These are phyloP conservation scores for Etia nguti DNA, from an alignment of 2,113 vertebrate species.

Conservation along the genomic window DNA sequence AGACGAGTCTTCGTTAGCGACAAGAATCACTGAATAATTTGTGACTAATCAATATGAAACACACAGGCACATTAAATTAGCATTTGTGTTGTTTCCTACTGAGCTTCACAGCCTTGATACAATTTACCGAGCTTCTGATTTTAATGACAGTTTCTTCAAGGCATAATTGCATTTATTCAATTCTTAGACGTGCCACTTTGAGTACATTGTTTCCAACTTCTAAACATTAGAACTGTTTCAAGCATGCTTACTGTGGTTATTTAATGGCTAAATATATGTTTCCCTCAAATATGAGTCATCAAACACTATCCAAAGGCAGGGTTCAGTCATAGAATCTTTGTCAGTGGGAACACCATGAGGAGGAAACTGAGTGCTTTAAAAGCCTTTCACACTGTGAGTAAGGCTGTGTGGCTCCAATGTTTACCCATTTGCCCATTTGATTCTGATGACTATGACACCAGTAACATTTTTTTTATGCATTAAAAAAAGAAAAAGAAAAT, in stretches of 20 bases:
- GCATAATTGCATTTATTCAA: background rate
- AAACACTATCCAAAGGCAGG: background rate
- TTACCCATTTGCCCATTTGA: background rate
- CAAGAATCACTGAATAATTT: constrained; percentile 52
- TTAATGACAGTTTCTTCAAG: background rate
- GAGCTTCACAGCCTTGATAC: background rate
- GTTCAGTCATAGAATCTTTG: background rate
- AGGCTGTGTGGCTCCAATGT: background rate
- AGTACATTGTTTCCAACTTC: background rate
- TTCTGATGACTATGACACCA: background rate
- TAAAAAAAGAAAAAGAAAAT: constrained; percentile 13
- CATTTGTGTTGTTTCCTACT: background rate
- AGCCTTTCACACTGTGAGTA: background rate
- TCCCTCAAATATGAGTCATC: background rate
- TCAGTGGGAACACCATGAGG: background rate
- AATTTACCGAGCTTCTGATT: background rate
- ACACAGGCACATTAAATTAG: background rate
- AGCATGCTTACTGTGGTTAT: background rate
- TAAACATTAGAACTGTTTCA: background rate
- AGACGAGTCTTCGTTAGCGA: constrained; percentile 49
- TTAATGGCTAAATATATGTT: background rate
- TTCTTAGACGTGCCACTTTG: background rate
- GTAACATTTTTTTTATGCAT: constrained; percentile 24
- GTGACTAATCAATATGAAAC: constrained; percentile 44
- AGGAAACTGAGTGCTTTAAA: background rate